These are phyloP conservation scores for Chrysemys picta DNA, from an alignment of 2,113 vertebrate species.

Conservation along the genomic window DNA sequence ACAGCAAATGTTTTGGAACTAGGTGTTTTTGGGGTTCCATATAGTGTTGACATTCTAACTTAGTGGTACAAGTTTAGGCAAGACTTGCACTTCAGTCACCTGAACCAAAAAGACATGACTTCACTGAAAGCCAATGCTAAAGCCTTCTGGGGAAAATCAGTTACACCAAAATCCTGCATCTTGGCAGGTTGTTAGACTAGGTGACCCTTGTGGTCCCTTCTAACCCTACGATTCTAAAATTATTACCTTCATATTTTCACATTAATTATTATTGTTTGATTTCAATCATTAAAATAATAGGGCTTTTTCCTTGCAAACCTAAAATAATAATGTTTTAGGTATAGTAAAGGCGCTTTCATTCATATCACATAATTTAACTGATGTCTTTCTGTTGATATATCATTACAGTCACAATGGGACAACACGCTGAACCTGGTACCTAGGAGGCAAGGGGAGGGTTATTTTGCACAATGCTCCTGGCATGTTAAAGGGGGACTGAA, in stretches of 20 bases:
- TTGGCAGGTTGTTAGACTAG: too few species aligned
- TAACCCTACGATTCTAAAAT: not conserved
- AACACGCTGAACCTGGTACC: conserved; percentile 9
- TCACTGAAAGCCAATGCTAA: not conserved
- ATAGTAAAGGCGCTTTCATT: conserved; percentile 39
- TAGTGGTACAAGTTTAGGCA: accelerated
- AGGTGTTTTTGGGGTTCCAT: not conserved
- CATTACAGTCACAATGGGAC: not conserved
- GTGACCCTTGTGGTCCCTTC: too few species aligned
- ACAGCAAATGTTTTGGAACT: not conserved
- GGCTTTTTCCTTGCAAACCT: not conserved
- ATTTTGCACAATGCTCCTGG: not conserved
- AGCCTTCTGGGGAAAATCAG: not conserved
- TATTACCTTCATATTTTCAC: not conserved
- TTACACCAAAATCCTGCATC: accelerated
- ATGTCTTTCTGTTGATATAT: conserved; percentile 2
- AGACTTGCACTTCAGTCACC: not conserved
- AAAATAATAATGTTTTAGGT: conserved; percentile 19
- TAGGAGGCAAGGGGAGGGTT: not conserved
- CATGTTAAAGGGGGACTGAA: not conserved
- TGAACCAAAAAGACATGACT: not conserved
- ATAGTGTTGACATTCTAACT: not conserved
- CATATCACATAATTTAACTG: not conserved
- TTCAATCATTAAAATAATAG: not conserved
- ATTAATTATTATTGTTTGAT: not conserved